A percentile compares a stretch with the other conserved stretches of the same genome.
Conservation (phyloP, 2,113 vertebrate genomes). For the Microtus pennsylvanicus region DNA sequence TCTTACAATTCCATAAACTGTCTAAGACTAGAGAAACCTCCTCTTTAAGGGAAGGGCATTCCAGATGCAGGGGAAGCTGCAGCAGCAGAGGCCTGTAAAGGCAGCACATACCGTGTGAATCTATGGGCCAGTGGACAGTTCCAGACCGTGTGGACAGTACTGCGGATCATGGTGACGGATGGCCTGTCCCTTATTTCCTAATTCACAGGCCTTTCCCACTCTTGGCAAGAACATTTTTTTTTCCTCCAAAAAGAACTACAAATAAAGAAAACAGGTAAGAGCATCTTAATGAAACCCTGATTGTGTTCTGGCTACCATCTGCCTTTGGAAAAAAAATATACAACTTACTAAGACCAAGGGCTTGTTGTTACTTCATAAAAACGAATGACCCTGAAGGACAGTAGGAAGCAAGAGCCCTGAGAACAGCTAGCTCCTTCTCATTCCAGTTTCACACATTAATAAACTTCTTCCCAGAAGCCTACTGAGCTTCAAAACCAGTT, state of each 20-base stretch:
- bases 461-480: neutral
- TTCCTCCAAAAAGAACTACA: neutral
- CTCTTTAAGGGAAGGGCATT: neutral
- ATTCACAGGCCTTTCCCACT: neutral
- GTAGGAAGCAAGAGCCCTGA: neutral
- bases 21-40: neutral
- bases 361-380: slow-evolving; percentile 45
- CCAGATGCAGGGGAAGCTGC: neutral
- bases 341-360: slow-evolving; percentile 32
- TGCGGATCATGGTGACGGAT: neutral
- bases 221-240: neutral
- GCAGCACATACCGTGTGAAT: neutral
- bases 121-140: neutral
- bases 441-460: neutral
- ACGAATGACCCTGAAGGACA: neutral
- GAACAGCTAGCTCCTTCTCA: neutral
- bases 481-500: neutral
- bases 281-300: slow-evolving; percentile 59
- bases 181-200: neutral
- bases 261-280: slow-evolving; percentile 56
- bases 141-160: neutral
- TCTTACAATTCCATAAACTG: neutral
- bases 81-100: neutral
- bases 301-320: slow-evolving; percentile 34
- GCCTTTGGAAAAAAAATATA: slow-evolving; percentile 56